phyloP scores from a whole-genome alignment of 2,797 vertebrate genomes.

The Eurystomus glaucurus region DNA sequence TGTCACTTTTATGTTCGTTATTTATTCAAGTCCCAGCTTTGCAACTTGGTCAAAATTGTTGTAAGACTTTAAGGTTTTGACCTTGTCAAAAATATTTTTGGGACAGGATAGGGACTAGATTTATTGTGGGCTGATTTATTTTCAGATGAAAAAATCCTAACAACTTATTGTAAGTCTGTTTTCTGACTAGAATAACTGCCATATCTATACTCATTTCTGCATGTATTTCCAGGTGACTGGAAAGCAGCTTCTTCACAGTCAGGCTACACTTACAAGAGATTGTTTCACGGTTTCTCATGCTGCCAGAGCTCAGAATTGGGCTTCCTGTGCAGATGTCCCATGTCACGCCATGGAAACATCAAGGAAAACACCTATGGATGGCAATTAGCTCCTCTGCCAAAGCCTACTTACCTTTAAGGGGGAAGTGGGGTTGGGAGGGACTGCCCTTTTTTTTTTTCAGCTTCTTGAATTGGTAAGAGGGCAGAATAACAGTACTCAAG shows the following conservation, averaged over 20 bases:
- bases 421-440: accelerated
- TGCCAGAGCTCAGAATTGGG: neutral
- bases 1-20: neutral
- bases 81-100: neutral
- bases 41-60: neutral
- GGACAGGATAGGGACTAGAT: neutral
- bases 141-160: neutral
- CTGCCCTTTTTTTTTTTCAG: neutral
- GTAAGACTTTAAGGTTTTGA: neutral
- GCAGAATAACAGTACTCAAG: neutral
- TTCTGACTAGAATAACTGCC: neutral
- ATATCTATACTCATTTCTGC: neutral
- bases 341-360: neutral
- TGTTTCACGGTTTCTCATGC: too few relatives aligned
- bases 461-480: neutral
- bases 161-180: accelerated
- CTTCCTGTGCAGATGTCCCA: accelerated
- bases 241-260: neutral
- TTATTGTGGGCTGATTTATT: neutral
- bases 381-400: accelerated
- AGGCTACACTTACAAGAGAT: neutral
- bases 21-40: neutral
- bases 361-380: neutral
- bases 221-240: neutral
- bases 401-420: accelerated